Evolutionary conservation across 1,140 invertebrate genomes (phyloP), one percentile per base, ranked within the genome.

Genomic region (Drosophila tsacasi): DNA sequence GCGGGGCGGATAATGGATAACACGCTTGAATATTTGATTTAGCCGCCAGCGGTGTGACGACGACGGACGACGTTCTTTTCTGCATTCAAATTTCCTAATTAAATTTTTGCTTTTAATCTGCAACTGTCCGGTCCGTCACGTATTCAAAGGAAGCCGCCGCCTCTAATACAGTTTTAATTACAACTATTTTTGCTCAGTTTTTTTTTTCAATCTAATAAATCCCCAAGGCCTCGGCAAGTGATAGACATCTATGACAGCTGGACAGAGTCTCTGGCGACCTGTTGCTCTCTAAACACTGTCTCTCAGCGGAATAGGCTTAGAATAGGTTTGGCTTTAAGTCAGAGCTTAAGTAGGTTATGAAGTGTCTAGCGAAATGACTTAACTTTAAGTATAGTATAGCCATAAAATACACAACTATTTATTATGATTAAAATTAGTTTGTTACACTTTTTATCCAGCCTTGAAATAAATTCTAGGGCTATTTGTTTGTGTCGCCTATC

Each of bases 111-210:
- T 21, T 32, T 42, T 42, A 54, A 71, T 67, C 58, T 76, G 40
- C 49, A 35, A 25, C 49, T 37, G 49, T 40, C 30, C 21, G 44
- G 49, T 40, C 30, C 21, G 44, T 77, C 72, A 83, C 61, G 72
- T 39, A 65, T 23, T 74, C 42, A 71, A 80, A 67, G 40, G 58
- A 73, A 63, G 65, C 52, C 61, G 65, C 27, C 50, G 52, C 30
- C 37, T 12, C 30, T 81, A 86, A 85, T 65, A 71, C 58, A 62
- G 30, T 78, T 87, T 89, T 87, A 87, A 87, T 89, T 89, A 27
- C 55, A 32, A 19, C 59, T 52, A 47, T 59, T 79, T 78, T 75
- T 52, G 8, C 35, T 37, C 49, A 64, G 35, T 13, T 9, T 58
- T 79, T 64, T 42, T 76, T 59, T 59, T 83, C 62, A 74, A 83